Evolutionary conservation across 2,113 vertebrate species (phyloP).

Genomic region (Psilopsiagon aurifrons): DNA sequence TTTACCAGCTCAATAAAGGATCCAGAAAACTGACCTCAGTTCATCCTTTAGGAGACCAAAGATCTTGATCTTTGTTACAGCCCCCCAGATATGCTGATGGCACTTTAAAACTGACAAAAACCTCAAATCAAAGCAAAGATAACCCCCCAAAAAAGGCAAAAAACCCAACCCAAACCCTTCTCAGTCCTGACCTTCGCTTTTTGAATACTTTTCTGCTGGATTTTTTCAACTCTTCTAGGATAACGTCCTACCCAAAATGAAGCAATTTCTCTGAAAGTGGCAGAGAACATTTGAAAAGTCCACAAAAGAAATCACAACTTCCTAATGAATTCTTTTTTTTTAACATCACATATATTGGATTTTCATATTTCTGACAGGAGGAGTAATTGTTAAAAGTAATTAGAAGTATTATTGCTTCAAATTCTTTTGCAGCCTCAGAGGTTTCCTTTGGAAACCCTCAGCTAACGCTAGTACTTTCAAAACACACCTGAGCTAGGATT

Average conservation of each 20-base stretch:
- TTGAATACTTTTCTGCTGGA: not conserved
- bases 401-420: not conserved
- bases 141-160: not conserved
- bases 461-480: not conserved
- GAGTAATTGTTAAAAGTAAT: constrained; percentile 38
- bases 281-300: not conserved
- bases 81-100: not conserved
- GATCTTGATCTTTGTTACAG: not conserved
- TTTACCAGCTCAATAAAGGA: constrained; percentile 60
- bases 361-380: constrained; percentile 23
- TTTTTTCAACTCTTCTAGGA: not conserved
- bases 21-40: constrained; percentile 61
- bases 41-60: constrained; percentile 32
- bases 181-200: not conserved
- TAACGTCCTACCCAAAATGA: not conserved
- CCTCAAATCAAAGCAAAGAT: not conserved
- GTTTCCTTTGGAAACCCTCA: not conserved
- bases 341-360: constrained; percentile 22
- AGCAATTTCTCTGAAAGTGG: not conserved
- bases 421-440: not conserved
- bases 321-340: constrained; percentile 40
- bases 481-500: not conserved
- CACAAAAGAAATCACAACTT: constrained; percentile 31
- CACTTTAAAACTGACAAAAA: not conserved
- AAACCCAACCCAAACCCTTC: not conserved